Conservation (phyloP, 2,113 vertebrate species). For the Raja brachyura region DNA sequence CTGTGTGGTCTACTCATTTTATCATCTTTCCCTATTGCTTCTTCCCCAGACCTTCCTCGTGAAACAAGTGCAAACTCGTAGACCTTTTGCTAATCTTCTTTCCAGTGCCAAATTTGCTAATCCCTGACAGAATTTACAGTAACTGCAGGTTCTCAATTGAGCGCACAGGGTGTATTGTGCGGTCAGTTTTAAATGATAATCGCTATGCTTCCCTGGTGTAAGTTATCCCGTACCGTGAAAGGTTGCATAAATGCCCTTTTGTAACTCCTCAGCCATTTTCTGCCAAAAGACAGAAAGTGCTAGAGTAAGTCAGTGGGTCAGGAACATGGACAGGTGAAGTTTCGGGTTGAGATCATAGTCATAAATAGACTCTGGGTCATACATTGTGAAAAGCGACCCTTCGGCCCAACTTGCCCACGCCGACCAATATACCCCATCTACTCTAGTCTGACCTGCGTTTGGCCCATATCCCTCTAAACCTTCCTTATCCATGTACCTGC, state of each 20-base stretch:
- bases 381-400: too few species aligned
- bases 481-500: too few species aligned
- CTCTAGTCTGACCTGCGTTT: too few species aligned
- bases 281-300: too few species aligned
- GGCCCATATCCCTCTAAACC: too few species aligned
- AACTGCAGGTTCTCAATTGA: background rate
- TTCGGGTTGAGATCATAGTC: too few species aligned
- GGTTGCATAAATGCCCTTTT: background rate
- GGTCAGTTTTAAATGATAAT: background rate
- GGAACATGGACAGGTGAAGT: too few species aligned
- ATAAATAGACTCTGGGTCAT: too few species aligned
- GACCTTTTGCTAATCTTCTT: background rate
- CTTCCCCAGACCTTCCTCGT: background rate
- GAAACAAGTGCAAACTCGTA: background rate
- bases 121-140: background rate
- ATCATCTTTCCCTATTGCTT: background rate
- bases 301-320: too few species aligned
- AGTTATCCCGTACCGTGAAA: background rate
- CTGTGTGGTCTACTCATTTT: background rate
- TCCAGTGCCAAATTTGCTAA: background rate
- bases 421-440: too few species aligned
- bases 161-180: background rate
- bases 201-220: background rate
- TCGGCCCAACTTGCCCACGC: too few species aligned
- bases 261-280: background rate